phyloP scores from a whole-genome alignment of 2,888 invertebrate species.

The Conomelus anceps region DNA sequence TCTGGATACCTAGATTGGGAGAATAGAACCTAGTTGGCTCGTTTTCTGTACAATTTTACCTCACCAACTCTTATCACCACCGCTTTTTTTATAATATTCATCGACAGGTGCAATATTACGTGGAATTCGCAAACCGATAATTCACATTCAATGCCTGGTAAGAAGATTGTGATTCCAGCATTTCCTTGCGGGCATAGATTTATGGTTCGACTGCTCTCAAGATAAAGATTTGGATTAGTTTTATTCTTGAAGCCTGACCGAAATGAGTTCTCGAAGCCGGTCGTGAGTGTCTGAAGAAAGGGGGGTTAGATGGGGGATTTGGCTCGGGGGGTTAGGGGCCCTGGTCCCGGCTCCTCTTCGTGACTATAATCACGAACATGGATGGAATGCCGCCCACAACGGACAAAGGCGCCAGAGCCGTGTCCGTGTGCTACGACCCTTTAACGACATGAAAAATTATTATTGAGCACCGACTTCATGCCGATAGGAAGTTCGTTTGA shows the following conservation, averaged over 20 bases:
- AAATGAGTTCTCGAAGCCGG: background rate
- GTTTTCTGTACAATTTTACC: background rate
- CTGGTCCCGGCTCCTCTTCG: too few relatives aligned
- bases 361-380: background rate
- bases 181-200: background rate
- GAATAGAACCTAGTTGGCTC: background rate
- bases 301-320: background rate
- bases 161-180: background rate
- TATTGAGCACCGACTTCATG: background rate
- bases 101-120: background rate
- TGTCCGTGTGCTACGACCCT: background rate
- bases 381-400: background rate
- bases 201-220: background rate
- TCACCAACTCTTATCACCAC: background rate
- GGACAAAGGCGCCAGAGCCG: background rate
- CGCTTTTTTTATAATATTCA: background rate
- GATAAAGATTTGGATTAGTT: background rate
- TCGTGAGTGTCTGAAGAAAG: background rate
- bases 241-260: background rate
- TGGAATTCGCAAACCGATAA: background rate
- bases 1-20: too few relatives aligned
- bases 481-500: background rate
- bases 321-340: too few relatives aligned
- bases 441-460: background rate
- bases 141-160: background rate